Percentiles rank a stretch among this genome's conserved stretches.
These are phyloP conservation scores for Portevinia maculata DNA, from an alignment of 2,888 invertebrate species.

Conservation along the genomic window DNA sequence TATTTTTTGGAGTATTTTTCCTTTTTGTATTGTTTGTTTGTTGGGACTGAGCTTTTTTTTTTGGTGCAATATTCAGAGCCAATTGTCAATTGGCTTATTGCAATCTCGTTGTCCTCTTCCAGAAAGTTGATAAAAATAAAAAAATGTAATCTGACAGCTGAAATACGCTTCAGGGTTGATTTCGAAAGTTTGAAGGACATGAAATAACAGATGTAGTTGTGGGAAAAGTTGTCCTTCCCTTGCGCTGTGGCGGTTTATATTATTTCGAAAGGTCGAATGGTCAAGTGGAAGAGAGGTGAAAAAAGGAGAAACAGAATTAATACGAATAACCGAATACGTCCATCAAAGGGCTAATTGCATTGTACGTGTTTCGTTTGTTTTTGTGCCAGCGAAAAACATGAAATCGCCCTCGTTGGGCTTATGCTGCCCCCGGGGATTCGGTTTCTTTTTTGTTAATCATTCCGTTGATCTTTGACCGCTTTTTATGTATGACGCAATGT, in stretches of 20 bases:
- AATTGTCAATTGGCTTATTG: conserved; percentile 74
- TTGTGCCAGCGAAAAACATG: conserved; percentile 6
- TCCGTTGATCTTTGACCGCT: conserved; percentile 17
- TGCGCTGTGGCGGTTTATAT: conserved; percentile 3
- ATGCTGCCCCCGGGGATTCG: conserved; percentile 10
- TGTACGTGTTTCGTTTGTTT: not conserved
- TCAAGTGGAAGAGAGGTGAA: not conserved
- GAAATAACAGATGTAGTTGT: conserved; percentile 44
- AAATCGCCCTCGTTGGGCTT: not conserved
- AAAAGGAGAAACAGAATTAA: conserved; percentile 15
- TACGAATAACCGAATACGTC: conserved; percentile 1
- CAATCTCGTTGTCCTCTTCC: conserved; percentile 72
- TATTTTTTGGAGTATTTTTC: conserved; percentile 49
- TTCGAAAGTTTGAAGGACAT: conserved; percentile 62
- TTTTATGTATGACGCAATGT: not conserved
- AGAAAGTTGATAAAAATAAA: conserved; percentile 68
- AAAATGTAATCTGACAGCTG: conserved; percentile 63
- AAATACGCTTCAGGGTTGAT: conserved; percentile 8
- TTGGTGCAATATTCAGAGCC: conserved; percentile 48
- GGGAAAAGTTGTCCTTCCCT: conserved; percentile 36
- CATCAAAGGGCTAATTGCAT: conserved; percentile 18
- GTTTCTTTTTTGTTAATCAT: conserved; percentile 17
- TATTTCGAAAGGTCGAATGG: conserved; percentile 32
- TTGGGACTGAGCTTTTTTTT: conserved; percentile 4
- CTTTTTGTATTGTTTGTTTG: conserved; percentile 22